phyloP scores from a whole-genome alignment of 2,888 invertebrate genomes.

The Xanthorhoe spadicearia region DNA sequence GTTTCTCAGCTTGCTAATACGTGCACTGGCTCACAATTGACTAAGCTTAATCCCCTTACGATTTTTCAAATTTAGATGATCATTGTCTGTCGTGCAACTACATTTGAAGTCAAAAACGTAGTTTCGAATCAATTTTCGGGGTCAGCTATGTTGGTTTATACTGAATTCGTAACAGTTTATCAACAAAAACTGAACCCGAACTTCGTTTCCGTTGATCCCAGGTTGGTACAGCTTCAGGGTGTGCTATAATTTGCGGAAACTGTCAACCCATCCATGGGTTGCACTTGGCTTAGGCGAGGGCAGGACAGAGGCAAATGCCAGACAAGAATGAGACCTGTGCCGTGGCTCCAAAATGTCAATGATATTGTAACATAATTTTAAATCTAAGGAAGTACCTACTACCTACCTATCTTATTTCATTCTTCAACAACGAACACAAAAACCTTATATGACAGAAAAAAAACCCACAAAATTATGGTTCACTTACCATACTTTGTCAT shows the following conservation, averaged over 20 bases:
- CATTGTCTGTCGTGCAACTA: background rate
- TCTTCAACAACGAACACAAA: background rate
- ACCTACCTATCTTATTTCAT: no score
- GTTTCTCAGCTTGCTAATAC: constrained; percentile 79
- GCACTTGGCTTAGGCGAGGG: no score
- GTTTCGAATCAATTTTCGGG: no score
- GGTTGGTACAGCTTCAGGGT: no score
- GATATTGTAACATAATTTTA: background rate
- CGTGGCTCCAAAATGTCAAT: no score
- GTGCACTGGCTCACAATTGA: constrained; percentile 69
- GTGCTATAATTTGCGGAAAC: background rate
- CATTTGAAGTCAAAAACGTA: background rate
- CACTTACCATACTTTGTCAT: background rate
- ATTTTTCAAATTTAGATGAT: constrained; percentile 38
- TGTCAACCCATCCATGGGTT: no score
- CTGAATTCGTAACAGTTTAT: no score
- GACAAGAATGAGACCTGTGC: no score
- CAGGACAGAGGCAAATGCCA: no score
- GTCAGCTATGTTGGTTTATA: no score
- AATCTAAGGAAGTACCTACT: background rate
- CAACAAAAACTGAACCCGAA: no score
- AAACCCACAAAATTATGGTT: background rate
- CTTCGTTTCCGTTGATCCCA: no score
- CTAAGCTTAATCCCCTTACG: constrained; percentile 43
- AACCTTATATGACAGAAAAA: background rate